Evolutionary conservation across 2,888 invertebrate species (phyloP).

Genomic region (Drosophila seclusa): DNA sequence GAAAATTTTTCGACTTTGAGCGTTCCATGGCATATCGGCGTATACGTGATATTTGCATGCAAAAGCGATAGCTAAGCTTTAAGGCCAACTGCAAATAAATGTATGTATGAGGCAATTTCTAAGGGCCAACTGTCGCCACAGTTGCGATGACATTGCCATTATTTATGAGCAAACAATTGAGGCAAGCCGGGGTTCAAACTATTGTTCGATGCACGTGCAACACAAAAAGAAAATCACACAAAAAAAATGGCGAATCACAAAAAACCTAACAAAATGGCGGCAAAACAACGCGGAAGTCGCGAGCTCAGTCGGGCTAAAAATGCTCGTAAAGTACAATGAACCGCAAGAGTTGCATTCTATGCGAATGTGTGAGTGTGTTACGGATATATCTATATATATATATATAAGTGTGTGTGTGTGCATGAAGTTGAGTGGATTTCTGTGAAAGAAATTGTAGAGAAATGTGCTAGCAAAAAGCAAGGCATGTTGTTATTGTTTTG

Average conservation of each 20-base stretch:
- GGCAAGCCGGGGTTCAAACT: slow-evolving; percentile 52
- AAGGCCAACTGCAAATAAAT: slow-evolving; percentile 31
- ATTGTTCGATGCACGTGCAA: slow-evolving; percentile 69
- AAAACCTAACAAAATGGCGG: slow-evolving; percentile 70
- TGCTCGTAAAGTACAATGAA: slow-evolving; percentile 75
- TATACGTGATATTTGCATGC: slow-evolving; percentile 62
- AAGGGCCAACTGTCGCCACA: slow-evolving; percentile 60
- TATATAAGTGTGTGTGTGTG: slow-evolving; percentile 4
- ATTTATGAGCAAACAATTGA: slow-evolving; percentile 77
- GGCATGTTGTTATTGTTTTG: slow-evolving; percentile 59
- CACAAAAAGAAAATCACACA: slow-evolving; percentile 32
- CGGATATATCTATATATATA: background rate
- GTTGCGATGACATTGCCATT: slow-evolving; percentile 62
- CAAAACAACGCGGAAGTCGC: slow-evolving; percentile 73
- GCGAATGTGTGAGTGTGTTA: slow-evolving; percentile 11
- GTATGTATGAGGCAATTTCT: slow-evolving; percentile 46
- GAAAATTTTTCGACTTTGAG: slow-evolving; percentile 37
- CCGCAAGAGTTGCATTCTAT: slow-evolving; percentile 66
- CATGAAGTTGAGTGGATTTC: slow-evolving; percentile 68
- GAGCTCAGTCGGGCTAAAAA: slow-evolving; percentile 53
- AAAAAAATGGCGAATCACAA: slow-evolving; percentile 40
- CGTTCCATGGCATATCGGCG: slow-evolving; percentile 25
- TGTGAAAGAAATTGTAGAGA: slow-evolving; percentile 56
- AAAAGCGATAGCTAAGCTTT: slow-evolving; percentile 23
- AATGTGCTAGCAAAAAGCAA: slow-evolving; percentile 44